A percentile compares a stretch with the other conserved stretches of the same genome.
Evolutionary conservation across 92 coral and sea anemone genomes (phyloP).

Genomic region (Plumapathes pennacea): DNA sequence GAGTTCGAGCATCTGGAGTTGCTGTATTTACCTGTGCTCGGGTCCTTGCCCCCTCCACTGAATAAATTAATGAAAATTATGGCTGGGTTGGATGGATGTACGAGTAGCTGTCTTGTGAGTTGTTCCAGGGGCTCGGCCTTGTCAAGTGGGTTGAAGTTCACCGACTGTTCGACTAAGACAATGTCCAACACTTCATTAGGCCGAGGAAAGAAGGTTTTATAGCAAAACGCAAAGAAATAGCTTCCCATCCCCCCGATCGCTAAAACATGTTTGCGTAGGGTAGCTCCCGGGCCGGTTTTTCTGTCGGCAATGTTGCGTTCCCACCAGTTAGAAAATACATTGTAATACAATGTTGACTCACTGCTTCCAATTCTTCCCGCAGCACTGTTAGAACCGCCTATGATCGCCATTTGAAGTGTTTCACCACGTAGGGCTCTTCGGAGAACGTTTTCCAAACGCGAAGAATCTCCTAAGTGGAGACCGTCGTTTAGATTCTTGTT

Average conservation of each 20-base stretch:
- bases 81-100: conserved; percentile 59
- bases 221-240: conserved; percentile 67
- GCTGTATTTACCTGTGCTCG: conserved; percentile 11
- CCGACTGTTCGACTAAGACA: conserved; percentile 68
- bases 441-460: conserved; percentile 20
- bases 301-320: conserved; percentile 41
- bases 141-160: conserved; percentile 46
- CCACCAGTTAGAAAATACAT: conserved; percentile 74
- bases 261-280: conserved; percentile 10
- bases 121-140: conserved; percentile 77
- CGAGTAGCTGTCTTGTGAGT: conserved; percentile 60
- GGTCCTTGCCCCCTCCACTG: conserved; percentile 53
- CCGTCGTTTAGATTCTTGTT: too few species aligned
- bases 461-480: conserved; percentile 13
- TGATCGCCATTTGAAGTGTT: conserved; percentile 47
- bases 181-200: conserved; percentile 50
- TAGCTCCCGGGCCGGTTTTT: conserved; percentile 33
- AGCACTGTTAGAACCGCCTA: conserved; percentile 86
- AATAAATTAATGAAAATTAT: conserved; percentile 67
- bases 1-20: conserved; percentile 61
- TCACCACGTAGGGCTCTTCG: conserved; percentile 53
- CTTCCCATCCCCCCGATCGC: conserved; percentile 83
- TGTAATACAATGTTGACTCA: conserved; percentile 49
- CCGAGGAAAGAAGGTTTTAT: conserved; percentile 55
- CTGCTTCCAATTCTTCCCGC: conserved; percentile 74